Evolutionary conservation across 1,140 invertebrate genomes (phyloP).

Genomic region (Sarcophaga peregrina): DNA sequence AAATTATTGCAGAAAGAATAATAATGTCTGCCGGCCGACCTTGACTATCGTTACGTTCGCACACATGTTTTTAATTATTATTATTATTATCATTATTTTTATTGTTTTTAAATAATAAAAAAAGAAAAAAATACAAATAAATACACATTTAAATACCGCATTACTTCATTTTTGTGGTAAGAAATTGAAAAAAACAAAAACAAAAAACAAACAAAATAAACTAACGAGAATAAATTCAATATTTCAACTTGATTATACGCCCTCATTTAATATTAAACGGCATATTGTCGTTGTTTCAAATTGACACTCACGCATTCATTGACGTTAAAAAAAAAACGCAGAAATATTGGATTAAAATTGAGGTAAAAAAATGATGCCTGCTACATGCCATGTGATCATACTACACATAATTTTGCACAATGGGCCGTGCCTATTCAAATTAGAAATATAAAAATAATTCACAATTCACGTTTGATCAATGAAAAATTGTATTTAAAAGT

Average conservation of each 20-base stretch:
- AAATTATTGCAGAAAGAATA: too few relatives aligned
- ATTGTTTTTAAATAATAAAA: too few relatives aligned
- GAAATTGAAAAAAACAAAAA: background rate
- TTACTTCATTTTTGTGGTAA: constrained; percentile 20
- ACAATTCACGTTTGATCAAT: too few relatives aligned
- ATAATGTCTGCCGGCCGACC: too few relatives aligned
- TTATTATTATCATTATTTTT: too few relatives aligned
- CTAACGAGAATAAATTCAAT: background rate
- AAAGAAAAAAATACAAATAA: constrained; percentile 3
- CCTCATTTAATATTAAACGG: background rate
- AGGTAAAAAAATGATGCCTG: background rate
- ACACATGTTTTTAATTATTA: too few relatives aligned
- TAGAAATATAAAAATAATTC: too few relatives aligned
- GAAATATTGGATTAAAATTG: background rate
- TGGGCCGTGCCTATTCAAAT: background rate
- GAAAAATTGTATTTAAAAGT: too few relatives aligned
- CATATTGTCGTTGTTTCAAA: background rate
- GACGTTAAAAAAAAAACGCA: background rate
- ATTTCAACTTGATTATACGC: constrained; percentile 12
- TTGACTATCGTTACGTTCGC: too few relatives aligned
- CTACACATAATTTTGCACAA: background rate
- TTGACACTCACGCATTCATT: constrained; percentile 21
- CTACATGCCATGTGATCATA: too few relatives aligned
- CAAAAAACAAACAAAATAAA: too few relatives aligned
- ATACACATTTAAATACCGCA: background rate